A percentile compares a stretch with the other conserved stretches of the same genome.
phyloP scores from a whole-genome alignment of 2,113 vertebrate genomes.

The Henicopernis longicauda region DNA sequence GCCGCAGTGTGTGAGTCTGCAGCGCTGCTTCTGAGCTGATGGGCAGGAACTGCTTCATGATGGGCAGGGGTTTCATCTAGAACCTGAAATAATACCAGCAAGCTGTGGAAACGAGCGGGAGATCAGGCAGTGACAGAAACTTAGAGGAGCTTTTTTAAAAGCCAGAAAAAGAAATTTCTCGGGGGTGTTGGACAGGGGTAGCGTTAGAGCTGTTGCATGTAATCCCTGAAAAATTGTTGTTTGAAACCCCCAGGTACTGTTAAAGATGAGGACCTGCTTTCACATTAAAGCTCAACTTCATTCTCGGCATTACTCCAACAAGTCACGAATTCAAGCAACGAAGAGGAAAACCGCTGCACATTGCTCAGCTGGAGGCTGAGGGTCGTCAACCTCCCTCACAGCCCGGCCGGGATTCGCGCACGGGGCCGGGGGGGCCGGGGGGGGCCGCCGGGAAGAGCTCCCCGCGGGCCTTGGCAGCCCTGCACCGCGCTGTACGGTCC shows the following conservation, averaged over 20 bases:
- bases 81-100: not conserved
- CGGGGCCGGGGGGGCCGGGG: no score
- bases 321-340: fast-evolving
- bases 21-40: not conserved
- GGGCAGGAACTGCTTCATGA: no score
- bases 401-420: no score
- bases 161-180: not conserved
- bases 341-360: fast-evolving
- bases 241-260: fast-evolving
- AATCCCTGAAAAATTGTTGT: no score
- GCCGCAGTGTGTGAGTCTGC: fast-evolving
- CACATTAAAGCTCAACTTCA: fast-evolving
- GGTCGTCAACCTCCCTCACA: not conserved
- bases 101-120: not conserved
- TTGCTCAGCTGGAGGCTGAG: not conserved
- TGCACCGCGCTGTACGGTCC: not conserved
- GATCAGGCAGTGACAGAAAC: not conserved
- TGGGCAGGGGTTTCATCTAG: fast-evolving
- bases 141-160: not conserved
- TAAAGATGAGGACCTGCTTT: fast-evolving
- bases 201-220: not conserved
- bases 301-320: fast-evolving
- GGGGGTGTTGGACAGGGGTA: fast-evolving
- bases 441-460: no score
- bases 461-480: not conserved